A percentile compares a stretch with the other conserved stretches of the same genome.
Conservation (phyloP, 2,797 vertebrate species). For the Mycteria americana region DNA sequence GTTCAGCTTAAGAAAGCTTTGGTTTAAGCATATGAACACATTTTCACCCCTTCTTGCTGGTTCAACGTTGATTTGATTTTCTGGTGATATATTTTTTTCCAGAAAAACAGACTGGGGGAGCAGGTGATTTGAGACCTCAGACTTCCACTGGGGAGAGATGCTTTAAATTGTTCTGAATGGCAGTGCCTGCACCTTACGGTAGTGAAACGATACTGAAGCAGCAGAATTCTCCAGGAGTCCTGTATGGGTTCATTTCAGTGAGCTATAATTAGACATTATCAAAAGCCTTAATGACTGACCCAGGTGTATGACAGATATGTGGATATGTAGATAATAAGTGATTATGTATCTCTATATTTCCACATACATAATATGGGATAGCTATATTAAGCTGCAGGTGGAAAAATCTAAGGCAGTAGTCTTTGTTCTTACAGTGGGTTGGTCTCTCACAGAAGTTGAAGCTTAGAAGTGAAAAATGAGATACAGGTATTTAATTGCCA, state of each 20-base stretch:
- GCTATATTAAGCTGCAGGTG: neutral
- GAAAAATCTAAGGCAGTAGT: neutral
- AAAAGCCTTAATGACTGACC: neutral
- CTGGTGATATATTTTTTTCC: neutral
- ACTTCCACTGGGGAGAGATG: neutral
- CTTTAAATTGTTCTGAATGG: neutral
- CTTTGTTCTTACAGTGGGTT: neutral
- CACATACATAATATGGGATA: neutral
- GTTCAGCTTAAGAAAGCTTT: neutral
- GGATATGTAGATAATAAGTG: neutral
- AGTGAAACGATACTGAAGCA: neutral
- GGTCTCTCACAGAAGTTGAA: neutral
- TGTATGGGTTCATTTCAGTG: neutral
- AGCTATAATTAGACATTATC: neutral
- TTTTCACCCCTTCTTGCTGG: neutral
- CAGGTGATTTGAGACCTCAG: neutral
- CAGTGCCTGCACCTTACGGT: rapidly evolving
- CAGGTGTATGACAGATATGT: neutral
- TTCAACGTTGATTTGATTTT: neutral
- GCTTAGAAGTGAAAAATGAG: neutral
- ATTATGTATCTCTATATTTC: neutral
- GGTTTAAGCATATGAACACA: neutral
- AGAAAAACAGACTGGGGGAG: neutral
- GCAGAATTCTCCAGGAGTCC: neutral
- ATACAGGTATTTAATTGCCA: neutral